phyloP scores from a whole-genome alignment of 1,140 invertebrate species.

The Copidosoma floridanum region DNA sequence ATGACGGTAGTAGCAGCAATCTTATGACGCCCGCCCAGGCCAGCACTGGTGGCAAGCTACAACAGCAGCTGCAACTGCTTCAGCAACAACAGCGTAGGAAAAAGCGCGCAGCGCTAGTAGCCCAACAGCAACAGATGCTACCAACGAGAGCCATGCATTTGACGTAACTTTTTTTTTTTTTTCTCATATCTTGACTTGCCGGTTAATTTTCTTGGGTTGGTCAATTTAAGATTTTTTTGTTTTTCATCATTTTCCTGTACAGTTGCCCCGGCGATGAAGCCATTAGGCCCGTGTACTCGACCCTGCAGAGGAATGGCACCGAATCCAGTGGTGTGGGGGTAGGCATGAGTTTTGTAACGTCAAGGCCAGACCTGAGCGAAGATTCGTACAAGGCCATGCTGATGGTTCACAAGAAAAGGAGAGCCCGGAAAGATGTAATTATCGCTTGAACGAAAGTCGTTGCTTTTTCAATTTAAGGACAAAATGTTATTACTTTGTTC shows the following conservation, averaged over 20 bases:
- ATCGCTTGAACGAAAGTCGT: no score
- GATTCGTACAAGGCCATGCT: slow-evolving; percentile 70
- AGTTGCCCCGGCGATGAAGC: slow-evolving; percentile 44
- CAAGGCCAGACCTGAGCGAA: slow-evolving; percentile 62
- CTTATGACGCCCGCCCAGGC: slow-evolving; percentile 40
- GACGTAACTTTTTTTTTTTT: no score
- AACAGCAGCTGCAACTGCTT: slow-evolving; percentile 20
- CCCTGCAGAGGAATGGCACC: slow-evolving; percentile 53
- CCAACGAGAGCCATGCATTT: background rate
- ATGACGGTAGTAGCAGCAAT: slow-evolving; percentile 14
- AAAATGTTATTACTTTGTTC: no score
- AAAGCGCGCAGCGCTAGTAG: slow-evolving; percentile 69
- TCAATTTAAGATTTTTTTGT: no score
- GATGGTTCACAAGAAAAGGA: slow-evolving; percentile 63
- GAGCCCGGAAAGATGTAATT: slow-evolving; percentile 59
- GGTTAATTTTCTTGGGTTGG: no score
- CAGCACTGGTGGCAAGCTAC: slow-evolving; percentile 21
- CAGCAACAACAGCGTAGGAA: slow-evolving; percentile 61
- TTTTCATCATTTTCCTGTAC: no score
- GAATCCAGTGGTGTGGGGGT: slow-evolving; percentile 50
- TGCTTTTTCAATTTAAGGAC: no score
- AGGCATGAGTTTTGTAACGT: background rate
- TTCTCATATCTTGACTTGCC: no score
- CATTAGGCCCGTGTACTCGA: slow-evolving; percentile 56
- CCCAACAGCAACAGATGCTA: slow-evolving; percentile 17